Base-by-base conservation (phyloP, 92 coral and sea anemone genomes). In the Blastomussa wellsi region DNA sequence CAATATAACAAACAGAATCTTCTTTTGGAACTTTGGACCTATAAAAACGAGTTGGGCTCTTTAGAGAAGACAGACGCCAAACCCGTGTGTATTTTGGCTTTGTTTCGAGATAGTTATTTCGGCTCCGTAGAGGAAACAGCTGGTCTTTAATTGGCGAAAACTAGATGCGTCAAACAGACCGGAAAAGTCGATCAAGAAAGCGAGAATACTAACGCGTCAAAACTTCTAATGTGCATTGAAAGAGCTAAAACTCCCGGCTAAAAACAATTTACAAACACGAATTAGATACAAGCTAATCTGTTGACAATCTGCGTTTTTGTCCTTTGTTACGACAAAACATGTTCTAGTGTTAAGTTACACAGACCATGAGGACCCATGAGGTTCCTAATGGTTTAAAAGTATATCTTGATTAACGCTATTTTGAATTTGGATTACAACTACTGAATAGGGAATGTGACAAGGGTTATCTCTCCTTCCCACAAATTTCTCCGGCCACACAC, bases 111-210 rank as follows among this genome's bases (percentile, higher is more conserved):
- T 76, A 20, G 47, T 71, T 86, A 52, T 85, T 85, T 69, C 62
- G 77, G 62, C 48, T 80, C 80, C 41, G 53, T 16, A 60, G 82
- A 14, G 22, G 73, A 75, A 84, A 83, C 92, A 88, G 90, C 86
- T 83, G 86, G 74, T 55, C 48, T 84, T 64, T 88, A 91, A 87
- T 92, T 89, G 90, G 86, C 84, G 88, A 76, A 89, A 82, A 83
- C 71, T 65, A 66, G 79, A 76, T 82, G 83, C 82, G 84, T 82
- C 91, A 84, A 65, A 60, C n/a, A 86, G 85, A 88, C 94, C 92
- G 94, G 90, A 92, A n/a, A 90, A 80, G 64, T 85, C 84, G 79
- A 77, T n/a, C 83, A 59, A 42, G 59, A 74, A 77, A 84, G 72
- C 72, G 74, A 84, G 49, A 74, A 77, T 48, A 38, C 80, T 55